Percentiles rank a stretch among this genome's conserved stretches.
These are phyloP conservation scores for Aphidius gifuensis DNA, from an alignment of 1,140 invertebrate species.

Conservation along the genomic window DNA sequence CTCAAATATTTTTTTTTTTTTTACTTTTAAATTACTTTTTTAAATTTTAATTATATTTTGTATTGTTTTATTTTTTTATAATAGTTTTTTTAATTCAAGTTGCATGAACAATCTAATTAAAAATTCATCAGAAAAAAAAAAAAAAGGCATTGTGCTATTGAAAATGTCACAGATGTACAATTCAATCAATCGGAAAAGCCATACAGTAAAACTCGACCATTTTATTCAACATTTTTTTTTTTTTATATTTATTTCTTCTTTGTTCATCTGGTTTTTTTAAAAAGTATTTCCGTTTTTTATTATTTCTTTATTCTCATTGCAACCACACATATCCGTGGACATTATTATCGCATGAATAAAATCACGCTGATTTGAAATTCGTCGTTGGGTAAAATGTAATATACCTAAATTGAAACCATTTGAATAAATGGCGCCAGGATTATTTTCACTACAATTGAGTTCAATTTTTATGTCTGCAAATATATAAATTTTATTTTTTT, in stretches of 20 bases:
- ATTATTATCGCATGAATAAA: conserved; percentile 9
- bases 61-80: too few species aligned
- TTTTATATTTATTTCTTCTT: not conserved
- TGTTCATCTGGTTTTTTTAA: not conserved
- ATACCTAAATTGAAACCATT: conserved; percentile 16
- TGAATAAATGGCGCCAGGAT: conserved; percentile 9
- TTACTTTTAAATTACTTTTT: not conserved
- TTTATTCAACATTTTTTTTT: not conserved
- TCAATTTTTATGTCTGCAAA: too few species aligned
- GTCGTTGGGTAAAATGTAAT: conserved; percentile 3
- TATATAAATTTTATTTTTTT: too few species aligned
- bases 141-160: not conserved
- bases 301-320: not conserved
- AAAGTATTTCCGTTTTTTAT: not conserved
- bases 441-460: not conserved
- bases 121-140: conserved; percentile 8
- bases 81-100: not conserved
- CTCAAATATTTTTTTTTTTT: not conserved
- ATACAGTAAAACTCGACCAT: not conserved
- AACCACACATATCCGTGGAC: not conserved
- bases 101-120: conserved; percentile 6
- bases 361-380: conserved; percentile 6
- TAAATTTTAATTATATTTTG: not conserved
- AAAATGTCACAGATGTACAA: conserved; percentile 1
- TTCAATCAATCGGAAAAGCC: conserved; percentile 4